Conservation (phyloP, 2,888 invertebrate species). For the Euplexia lucipara region DNA sequence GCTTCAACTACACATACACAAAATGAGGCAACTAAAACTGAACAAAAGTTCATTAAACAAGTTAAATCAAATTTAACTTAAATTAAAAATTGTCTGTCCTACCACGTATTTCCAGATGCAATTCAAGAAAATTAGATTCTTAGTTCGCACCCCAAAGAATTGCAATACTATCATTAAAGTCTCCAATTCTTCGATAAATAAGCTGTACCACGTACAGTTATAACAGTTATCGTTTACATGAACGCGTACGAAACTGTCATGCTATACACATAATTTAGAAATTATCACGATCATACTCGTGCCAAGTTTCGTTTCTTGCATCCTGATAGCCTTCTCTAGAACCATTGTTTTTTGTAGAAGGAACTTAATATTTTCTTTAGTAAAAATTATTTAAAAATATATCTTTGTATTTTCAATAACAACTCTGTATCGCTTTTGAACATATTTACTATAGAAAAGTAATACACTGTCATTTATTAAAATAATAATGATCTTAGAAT, state of each 20-base stretch:
- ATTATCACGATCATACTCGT: conserved; percentile 56
- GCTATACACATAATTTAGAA: conserved; percentile 53
- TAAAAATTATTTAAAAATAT: too few species aligned
- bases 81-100: too few species aligned
- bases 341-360: conserved; percentile 21
- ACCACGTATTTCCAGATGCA: neutral
- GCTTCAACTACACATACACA: too few species aligned
- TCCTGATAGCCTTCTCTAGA: conserved; percentile 38
- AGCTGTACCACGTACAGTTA: conserved; percentile 44
- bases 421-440: too few species aligned
- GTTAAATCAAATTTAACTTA: too few species aligned
- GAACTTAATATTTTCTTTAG: conserved; percentile 28
- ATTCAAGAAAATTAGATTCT: neutral
- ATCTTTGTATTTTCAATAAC: too few species aligned
- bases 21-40: too few species aligned
- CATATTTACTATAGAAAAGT: too few species aligned
- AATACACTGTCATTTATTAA: too few species aligned
- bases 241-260: conserved; percentile 42
- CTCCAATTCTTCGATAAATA: conserved; percentile 39
- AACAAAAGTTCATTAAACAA: too few species aligned
- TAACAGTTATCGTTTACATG: conserved; percentile 58
- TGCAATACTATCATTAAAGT: conserved; percentile 14
- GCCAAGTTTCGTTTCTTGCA: conserved; percentile 57
- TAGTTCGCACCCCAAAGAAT: neutral
- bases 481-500: too few species aligned